Conservation (phyloP, 2,113 vertebrate genomes). For the Silurus asotus region DNA sequence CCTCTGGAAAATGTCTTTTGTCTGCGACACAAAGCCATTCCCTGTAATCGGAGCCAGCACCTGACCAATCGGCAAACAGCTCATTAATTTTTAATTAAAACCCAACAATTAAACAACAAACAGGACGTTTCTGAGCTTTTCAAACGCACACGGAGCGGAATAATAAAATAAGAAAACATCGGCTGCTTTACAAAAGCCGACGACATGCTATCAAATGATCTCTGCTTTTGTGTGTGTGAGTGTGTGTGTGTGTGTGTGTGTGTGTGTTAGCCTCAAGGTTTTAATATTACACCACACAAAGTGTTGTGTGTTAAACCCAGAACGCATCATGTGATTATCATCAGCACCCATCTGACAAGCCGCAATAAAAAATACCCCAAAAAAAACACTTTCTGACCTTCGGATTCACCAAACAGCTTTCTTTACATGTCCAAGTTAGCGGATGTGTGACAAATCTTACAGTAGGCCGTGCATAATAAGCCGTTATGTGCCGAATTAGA, state of each 20-base stretch:
- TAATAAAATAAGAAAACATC: neutral
- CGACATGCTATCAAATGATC: conserved; percentile 3
- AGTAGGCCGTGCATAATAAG: neutral
- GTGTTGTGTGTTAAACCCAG: conserved; percentile 1
- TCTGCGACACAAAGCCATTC: neutral
- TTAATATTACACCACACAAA: conserved; percentile 5
- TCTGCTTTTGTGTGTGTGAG: neutral
- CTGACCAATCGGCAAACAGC: conserved; percentile 14
- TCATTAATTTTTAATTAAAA: conserved; percentile 24
- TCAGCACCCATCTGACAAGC: neutral
- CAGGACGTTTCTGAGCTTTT: conserved; percentile 15
- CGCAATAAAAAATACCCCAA: no score
- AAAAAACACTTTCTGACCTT: neutral
- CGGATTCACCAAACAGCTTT: neutral
- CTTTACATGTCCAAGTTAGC: neutral
- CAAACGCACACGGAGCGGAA: neutral
- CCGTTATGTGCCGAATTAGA: neutral
- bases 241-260: neutral
- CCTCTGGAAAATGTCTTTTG: conserved; percentile 1
- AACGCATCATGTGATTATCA: neutral
- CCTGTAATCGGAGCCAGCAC: conserved; percentile 7
- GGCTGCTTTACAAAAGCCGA: neutral
- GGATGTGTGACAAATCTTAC: neutral
- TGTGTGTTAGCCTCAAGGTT: neutral
- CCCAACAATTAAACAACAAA: conserved; percentile 3